Evolutionary conservation across 1,140 invertebrate species (phyloP).

Genomic region (Drosophila bocqueti): DNA sequence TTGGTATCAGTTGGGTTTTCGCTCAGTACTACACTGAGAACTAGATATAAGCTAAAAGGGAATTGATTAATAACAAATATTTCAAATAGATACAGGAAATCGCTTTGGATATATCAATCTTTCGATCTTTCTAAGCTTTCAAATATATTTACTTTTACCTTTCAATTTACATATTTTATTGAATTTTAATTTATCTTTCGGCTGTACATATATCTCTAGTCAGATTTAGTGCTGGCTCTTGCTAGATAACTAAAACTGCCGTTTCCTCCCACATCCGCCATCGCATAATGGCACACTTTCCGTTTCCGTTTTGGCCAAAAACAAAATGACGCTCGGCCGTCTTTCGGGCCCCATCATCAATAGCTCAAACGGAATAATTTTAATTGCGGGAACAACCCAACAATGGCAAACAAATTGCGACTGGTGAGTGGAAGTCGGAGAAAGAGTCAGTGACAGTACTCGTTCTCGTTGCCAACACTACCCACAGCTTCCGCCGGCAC

Average conservation of each 20-base stretch:
- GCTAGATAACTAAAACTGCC: constrained; percentile 69
- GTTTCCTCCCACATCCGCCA: constrained; percentile 14
- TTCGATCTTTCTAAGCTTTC: neutral
- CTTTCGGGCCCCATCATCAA: constrained; percentile 45
- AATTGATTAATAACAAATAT: neutral
- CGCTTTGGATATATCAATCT: neutral
- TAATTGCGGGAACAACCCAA: constrained; percentile 70
- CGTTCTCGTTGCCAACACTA: constrained; percentile 86
- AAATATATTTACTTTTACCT: neutral
- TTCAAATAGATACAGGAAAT: neutral
- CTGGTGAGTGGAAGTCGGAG: constrained; percentile 56
- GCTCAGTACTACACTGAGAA: neutral
- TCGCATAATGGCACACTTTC: constrained; percentile 77
- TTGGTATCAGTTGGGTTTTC: constrained; percentile 26
- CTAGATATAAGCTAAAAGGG: neutral
- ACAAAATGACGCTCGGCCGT: constrained; percentile 56
- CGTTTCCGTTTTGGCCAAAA: constrained; percentile 61
- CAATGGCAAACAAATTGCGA: constrained; percentile 84
- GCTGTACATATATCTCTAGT: neutral
- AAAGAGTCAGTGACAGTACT: neutral
- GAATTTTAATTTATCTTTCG: neutral
- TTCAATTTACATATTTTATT: neutral
- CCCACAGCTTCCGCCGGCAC: constrained; percentile 91
- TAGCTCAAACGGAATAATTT: constrained; percentile 71
- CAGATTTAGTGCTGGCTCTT: constrained; percentile 19